Percentiles rank a stretch among this genome's conserved stretches.
phyloP scores from a whole-genome alignment of 1,140 invertebrate species.

The Pristionchus pacificus region DNA sequence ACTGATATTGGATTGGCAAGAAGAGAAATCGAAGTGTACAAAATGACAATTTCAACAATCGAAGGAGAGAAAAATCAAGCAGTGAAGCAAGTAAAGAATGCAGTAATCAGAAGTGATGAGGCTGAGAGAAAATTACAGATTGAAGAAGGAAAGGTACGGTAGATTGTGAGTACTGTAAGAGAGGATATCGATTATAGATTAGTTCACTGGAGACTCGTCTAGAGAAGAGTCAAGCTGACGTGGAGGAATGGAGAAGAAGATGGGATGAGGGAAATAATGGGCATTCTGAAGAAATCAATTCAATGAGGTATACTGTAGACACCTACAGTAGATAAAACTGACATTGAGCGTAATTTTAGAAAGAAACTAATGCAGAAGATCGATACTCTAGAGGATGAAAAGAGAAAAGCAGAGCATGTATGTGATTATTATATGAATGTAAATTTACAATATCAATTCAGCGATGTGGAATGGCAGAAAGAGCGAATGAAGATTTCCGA shows the following conservation, averaged over 20 bases:
- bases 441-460: not conserved
- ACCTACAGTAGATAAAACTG: not conserved
- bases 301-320: not conserved
- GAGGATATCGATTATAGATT: not conserved
- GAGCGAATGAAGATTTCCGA: not conserved
- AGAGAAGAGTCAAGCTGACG: not conserved
- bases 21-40: slow-evolving; percentile 49
- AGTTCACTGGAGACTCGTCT: not conserved
- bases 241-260: not conserved
- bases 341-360: not conserved
- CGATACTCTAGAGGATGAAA: not conserved
- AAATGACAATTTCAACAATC: slow-evolving; percentile 38
- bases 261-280: not conserved
- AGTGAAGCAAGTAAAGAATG: not conserved
- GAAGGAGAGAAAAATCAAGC: slow-evolving; percentile 27
- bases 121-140: not conserved
- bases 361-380: not conserved
- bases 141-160: not conserved
- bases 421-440: not conserved
- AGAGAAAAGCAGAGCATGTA: not conserved
- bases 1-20: slow-evolving; percentile 42
- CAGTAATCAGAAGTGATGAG: not conserved
- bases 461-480: not conserved
- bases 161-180: not conserved
- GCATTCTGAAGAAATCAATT: not conserved